Base-by-base conservation (phyloP, 1,140 invertebrate genomes). In the Zaprionus davidi region DNA sequence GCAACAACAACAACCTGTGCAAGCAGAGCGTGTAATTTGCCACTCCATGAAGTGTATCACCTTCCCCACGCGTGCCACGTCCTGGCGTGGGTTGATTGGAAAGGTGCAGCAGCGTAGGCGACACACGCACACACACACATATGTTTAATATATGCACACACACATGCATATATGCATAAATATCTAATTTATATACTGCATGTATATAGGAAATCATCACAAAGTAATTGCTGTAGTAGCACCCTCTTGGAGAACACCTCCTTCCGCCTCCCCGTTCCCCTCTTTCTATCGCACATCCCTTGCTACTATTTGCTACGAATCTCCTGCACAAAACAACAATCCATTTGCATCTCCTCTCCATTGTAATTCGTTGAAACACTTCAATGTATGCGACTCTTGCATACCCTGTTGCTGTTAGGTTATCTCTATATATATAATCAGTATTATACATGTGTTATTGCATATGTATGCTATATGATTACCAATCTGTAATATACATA, bases 1-100 rank as follows among this genome's bases (percentile, higher is more conserved):
- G 12, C 67, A 71, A 12, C 22, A 67, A 66, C 63, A 66, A 66
- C 63, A 66, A 46, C 34, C 44, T 17, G 46, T 41, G 38, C 38
- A 13, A 20, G n/a, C 20, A 17, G 31, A 46, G 41, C 41, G 17
- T 44, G 41, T 44, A 44, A 44, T 44, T 44, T 44, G 41, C 41
- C n/a, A 44, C 41, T 44, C n/a, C n/a, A 44, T 46, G 41, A 46
- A 46, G 41, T 17, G 41, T 6, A 2, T n/a, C 36, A 22, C 13
- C 13, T 41, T 6, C 6, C 41, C n/a, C 41, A 44, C 38, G 5
- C 6, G 4, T 38, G 36, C 12, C 36, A 13, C 36, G 9, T 4
- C 5, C 1, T n/a, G 15, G 15, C 38, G 41, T 46, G 41, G 41
- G n/a, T 46, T 46, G 41, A 46, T 46, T 46, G 41, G 7, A 46